A percentile compares a stretch with the other conserved stretches of the same genome.
Evolutionary conservation across 1,140 invertebrate species (phyloP).

Genomic region (Euschistus heros): DNA sequence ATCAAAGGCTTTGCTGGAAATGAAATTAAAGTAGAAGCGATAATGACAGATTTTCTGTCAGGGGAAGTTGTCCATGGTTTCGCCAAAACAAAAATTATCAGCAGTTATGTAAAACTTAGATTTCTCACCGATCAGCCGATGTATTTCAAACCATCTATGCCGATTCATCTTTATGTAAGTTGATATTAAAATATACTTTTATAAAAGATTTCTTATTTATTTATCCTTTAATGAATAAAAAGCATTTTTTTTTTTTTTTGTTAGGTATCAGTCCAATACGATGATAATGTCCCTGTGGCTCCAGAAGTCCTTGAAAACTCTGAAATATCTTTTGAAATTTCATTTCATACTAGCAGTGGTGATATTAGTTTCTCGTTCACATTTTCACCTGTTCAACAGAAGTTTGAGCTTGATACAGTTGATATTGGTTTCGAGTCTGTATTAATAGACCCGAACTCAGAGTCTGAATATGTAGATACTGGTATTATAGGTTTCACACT

Average conservation of each 20-base stretch:
- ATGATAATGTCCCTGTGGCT: not conserved
- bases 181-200: not conserved
- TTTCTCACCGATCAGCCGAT: conserved; percentile 43
- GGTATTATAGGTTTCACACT: conserved; percentile 33
- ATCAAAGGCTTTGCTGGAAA: conserved; percentile 16
- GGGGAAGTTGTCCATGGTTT: conserved; percentile 36
- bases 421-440: not conserved
- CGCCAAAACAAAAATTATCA: conserved; percentile 42
- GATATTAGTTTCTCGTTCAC: not conserved
- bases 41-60: conserved; percentile 35
- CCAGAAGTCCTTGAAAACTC: conserved; percentile 1
- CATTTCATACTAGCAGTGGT: not conserved
- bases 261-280: conserved; percentile 29
- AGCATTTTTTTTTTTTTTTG: conserved; percentile 18
- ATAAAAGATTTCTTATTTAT: not conserved
- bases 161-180: conserved; percentile 41
- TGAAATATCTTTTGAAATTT: not conserved
- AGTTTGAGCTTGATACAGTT: not conserved
- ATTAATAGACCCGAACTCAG: not conserved
- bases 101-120: conserved; percentile 37
- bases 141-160: conserved; percentile 47
- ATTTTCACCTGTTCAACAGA: not conserved
- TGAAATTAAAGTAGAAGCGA: conserved; percentile 32
- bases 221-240: not conserved
- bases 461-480: not conserved